Evolutionary conservation across 1,140 invertebrate species (phyloP).

Genomic region (Cecropterus lyciades): DNA sequence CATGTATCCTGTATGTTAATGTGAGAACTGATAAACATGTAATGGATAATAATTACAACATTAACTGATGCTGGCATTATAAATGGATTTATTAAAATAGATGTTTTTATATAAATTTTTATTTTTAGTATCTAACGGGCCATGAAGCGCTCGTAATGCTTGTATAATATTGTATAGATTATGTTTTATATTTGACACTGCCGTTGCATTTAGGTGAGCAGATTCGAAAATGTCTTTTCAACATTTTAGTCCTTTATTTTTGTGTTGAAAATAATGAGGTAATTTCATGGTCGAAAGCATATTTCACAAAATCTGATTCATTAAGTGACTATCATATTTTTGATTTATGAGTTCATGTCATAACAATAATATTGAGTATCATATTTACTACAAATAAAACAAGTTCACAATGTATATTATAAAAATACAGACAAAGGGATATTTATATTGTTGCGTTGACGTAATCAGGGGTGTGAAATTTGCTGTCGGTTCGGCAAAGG

Average conservation of each 20-base stretch:
- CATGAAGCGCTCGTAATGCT: neutral
- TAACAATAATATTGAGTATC: too few relatives aligned
- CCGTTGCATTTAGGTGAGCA: neutral
- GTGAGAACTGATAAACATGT: neutral
- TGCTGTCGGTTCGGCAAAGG: neutral
- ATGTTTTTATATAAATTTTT: neutral
- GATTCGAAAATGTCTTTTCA: neutral
- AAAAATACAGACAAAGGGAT: too few relatives aligned
- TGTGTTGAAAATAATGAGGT: neutral
- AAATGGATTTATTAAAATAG: neutral
- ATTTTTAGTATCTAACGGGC: conserved; percentile 8
- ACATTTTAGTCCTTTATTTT: conserved; percentile 3
- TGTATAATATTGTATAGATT: conserved; percentile 23
- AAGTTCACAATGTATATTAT: too few relatives aligned
- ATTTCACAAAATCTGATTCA: neutral
- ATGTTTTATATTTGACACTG: neutral
- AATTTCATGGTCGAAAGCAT: conserved; percentile 9
- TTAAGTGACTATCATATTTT: neutral
- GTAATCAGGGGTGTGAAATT: neutral
- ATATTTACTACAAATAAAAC: too few relatives aligned
- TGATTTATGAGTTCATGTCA: neutral
- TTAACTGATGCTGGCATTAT: conserved; percentile 24
- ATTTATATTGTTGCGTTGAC: too few relatives aligned
- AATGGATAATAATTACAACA: conserved; percentile 4
- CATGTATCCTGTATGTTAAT: too few relatives aligned